A percentile compares a stretch with the other conserved stretches of the same genome.
Evolutionary conservation across 2,113 vertebrate species (phyloP).

Genomic region (Melanerpes formicivorus): DNA sequence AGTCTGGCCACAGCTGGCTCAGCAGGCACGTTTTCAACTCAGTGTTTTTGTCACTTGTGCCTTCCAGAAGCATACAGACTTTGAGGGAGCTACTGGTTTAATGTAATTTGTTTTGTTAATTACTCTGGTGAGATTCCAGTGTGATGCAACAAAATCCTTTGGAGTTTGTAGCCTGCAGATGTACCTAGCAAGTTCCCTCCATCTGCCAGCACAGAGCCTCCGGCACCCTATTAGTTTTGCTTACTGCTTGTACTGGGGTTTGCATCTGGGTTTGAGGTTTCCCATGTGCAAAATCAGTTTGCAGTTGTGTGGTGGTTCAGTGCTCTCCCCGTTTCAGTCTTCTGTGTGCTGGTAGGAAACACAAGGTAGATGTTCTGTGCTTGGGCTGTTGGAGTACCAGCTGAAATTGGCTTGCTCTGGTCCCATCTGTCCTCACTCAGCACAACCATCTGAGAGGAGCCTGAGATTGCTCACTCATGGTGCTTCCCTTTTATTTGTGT

Average conservation of each 20-base stretch:
- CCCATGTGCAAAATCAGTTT: background rate
- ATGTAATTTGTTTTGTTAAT: slow-evolving; percentile 1
- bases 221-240: background rate
- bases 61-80: background rate
- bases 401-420: background rate
- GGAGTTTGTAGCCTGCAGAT: slow-evolving; percentile 32
- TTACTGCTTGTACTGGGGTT: background rate
- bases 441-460: background rate
- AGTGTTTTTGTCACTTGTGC: slow-evolving; percentile 42
- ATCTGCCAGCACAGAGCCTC: background rate
- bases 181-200: background rate
- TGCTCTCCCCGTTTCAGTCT: background rate
- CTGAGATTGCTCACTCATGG: background rate
- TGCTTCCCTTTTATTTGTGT: background rate
- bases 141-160: background rate
- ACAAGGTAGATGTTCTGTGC: background rate
- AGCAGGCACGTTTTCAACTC: background rate
- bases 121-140: background rate
- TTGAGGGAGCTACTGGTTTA: background rate
- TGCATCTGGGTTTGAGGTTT: background rate
- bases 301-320: background rate
- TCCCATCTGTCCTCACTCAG: background rate
- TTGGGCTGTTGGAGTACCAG: background rate
- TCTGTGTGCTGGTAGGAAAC: background rate
- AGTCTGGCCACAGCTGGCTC: background rate